A percentile compares a stretch with the other conserved stretches of the same genome.
Conservation (phyloP, 2,113 vertebrate species). For the Saimiri boliviensis region DNA sequence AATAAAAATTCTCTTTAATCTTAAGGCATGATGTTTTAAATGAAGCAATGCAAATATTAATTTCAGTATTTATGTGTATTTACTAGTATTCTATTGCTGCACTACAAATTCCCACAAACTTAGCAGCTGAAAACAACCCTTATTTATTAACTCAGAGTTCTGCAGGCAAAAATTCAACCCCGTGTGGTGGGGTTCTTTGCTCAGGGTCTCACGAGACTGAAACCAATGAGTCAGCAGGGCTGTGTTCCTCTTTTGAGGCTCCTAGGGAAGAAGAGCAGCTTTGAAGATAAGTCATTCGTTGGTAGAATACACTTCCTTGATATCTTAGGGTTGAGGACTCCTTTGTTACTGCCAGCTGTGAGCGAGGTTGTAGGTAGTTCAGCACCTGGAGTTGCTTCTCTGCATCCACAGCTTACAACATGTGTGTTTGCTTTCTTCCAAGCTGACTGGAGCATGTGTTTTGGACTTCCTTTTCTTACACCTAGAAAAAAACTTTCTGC, state of each 20-base stretch:
- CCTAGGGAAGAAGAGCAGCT: not conserved
- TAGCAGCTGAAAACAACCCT: not conserved
- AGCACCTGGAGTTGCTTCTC: fast-evolving
- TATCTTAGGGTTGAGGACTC: not conserved
- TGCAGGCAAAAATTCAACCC: not conserved
- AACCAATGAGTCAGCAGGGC: not conserved
- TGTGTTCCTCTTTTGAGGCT: not conserved
- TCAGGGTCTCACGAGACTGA: not conserved
- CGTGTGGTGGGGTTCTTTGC: not conserved
- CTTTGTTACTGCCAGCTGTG: not conserved
- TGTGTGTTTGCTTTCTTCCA: not conserved
- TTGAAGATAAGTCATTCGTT: not conserved
- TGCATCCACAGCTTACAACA: not conserved
- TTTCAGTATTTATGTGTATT: not conserved
- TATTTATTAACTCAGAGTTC: not conserved
- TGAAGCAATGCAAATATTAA: not conserved
- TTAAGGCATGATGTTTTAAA: not conserved
- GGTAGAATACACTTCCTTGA: not conserved
- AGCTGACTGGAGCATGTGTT: not conserved
- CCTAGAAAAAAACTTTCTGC: too few relatives aligned
- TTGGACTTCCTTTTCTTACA: not conserved
- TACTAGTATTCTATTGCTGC: not conserved
- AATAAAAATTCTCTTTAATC: not conserved
- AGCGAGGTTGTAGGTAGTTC: too few relatives aligned
- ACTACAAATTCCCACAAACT: not conserved